These are phyloP conservation scores for Elaeidobius kamerunicus DNA, from an alignment of 2,888 invertebrate genomes.

Conservation along the genomic window DNA sequence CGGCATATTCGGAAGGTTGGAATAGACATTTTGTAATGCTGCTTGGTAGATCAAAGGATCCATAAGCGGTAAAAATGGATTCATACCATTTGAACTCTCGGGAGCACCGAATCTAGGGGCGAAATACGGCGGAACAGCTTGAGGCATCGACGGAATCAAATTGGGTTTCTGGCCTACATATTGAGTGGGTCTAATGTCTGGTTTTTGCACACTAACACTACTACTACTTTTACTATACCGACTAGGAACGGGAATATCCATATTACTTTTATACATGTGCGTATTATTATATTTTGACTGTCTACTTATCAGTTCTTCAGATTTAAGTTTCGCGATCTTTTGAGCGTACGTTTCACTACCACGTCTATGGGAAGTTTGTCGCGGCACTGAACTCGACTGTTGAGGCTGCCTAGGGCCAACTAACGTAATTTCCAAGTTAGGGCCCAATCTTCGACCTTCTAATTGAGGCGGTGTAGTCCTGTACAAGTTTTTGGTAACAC, in stretches of 20 bases:
- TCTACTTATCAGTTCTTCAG: constrained; percentile 42
- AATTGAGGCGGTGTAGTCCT: constrained; percentile 42
- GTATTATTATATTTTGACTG: constrained; percentile 31
- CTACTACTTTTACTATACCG: constrained; percentile 7
- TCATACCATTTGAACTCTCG: constrained; percentile 14
- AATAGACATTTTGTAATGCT: constrained; percentile 51
- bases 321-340: constrained; percentile 47
- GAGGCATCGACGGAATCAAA: constrained; percentile 30
- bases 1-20: constrained; percentile 38
- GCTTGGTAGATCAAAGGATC: constrained; percentile 51
- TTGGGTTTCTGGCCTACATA: constrained; percentile 19
- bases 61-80: constrained; percentile 47
- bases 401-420: constrained; percentile 46
- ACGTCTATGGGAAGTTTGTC: constrained; percentile 50
- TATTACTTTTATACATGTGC: constrained; percentile 19
- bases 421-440: constrained; percentile 70
- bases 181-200: constrained; percentile 5
- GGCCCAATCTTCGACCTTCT: constrained; percentile 55
- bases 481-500: constrained; percentile 37
- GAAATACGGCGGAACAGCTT: constrained; percentile 27
- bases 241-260: constrained; percentile 23
- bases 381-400: constrained; percentile 6
- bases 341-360: constrained; percentile 57
- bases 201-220: constrained; percentile 10
- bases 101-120: not conserved